Evolutionary conservation across 2,113 vertebrate species (phyloP).

Genomic region (Buteo buteo): DNA sequence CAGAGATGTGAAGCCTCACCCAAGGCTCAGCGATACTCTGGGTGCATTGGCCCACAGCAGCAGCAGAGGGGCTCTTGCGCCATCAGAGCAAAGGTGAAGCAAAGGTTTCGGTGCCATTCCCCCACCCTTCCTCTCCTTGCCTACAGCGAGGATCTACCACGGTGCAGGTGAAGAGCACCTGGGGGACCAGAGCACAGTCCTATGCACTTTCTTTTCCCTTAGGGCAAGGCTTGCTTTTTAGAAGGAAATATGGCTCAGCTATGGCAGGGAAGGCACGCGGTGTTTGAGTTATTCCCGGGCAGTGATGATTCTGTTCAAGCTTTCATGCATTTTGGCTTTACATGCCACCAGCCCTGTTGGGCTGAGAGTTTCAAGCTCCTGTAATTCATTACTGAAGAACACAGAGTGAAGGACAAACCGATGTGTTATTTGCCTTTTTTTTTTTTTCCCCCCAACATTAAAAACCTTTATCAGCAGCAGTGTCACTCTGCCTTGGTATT

Average conservation of each 20-base stretch:
- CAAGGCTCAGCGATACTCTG: not conserved
- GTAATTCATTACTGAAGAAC: not conserved
- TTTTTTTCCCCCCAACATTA: not conserved
- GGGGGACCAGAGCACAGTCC: not conserved
- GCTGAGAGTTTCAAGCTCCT: not conserved
- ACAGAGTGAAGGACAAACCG: not conserved
- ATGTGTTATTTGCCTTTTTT: not conserved
- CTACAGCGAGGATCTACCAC: rapidly evolving
- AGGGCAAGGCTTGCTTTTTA: not conserved
- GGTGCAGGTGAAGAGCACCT: not conserved
- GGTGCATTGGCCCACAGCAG: not conserved
- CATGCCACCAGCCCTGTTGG: not conserved
- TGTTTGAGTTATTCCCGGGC: not conserved
- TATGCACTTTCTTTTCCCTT: not conserved
- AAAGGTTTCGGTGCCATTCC: not conserved
- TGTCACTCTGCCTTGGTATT: not conserved
- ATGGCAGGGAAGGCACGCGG: rapidly evolving
- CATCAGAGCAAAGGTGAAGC: not conserved
- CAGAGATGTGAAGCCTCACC: not conserved
- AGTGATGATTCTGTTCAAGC: not conserved
- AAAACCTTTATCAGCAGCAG: not conserved
- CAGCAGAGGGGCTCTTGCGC: not conserved
- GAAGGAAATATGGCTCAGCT: not conserved
- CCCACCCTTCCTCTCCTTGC: not conserved
- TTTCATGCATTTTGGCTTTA: not conserved